Evolutionary conservation across 2,113 vertebrate genomes (phyloP).

Genomic region (Eubucco bourcierii): DNA sequence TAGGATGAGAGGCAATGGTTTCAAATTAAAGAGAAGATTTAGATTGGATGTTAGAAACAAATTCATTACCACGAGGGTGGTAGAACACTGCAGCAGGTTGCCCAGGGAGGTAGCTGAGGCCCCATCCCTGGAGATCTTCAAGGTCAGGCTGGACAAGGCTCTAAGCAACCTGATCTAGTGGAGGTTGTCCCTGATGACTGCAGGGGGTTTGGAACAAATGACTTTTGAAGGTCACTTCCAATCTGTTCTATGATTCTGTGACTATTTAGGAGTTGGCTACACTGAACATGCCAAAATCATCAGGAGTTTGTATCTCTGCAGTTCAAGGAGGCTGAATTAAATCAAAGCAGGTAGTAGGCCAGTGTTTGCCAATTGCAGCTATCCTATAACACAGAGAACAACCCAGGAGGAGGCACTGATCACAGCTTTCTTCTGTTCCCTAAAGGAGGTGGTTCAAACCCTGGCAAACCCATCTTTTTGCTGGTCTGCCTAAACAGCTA

Average conservation of each 20-base stretch:
- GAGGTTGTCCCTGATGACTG: too few species aligned
- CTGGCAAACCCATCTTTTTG: not conserved
- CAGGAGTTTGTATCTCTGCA: not conserved
- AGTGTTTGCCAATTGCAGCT: not conserved
- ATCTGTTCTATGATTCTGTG: not conserved
- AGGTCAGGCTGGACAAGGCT: too few species aligned
- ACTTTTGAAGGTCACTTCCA: too few species aligned
- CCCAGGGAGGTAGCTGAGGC: too few species aligned
- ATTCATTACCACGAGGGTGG: too few species aligned
- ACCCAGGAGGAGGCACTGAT: not conserved
- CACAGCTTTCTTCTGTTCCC: not conserved
- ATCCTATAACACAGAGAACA: not conserved
- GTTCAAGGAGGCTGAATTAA: not conserved
- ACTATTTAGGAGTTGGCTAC: not conserved
- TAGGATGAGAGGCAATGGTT: too few species aligned
- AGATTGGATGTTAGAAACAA: too few species aligned
- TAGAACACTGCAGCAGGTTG: too few species aligned
- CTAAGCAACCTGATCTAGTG: too few species aligned
- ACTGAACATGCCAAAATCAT: not conserved
- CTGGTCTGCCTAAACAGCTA: not conserved
- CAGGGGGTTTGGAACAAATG: too few species aligned
- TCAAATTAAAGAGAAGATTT: too few species aligned
- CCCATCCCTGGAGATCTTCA: too few species aligned
- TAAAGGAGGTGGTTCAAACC: not conserved
- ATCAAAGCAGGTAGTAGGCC: not conserved